These are phyloP conservation scores for Pristis pectinata DNA, from an alignment of 2,797 vertebrate species.

Conservation along the genomic window DNA sequence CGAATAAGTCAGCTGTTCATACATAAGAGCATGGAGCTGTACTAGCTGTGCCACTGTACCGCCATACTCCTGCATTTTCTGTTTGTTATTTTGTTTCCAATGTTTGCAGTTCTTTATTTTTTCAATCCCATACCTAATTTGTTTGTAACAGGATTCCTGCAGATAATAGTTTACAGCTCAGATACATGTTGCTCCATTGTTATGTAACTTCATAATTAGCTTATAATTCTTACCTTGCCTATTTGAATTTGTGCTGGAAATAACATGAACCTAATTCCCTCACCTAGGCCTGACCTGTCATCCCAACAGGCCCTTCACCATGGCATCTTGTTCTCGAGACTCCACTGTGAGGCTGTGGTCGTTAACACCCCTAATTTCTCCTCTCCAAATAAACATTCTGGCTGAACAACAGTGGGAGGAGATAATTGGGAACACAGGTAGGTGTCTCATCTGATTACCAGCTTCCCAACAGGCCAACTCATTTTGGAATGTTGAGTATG, in stretches of 20 bases:
- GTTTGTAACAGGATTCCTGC: not conserved
- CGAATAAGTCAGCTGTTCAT: too few relatives aligned
- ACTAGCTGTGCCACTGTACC: too few relatives aligned
- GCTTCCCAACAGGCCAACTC: not conserved
- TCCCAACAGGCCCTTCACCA: slow-evolving; percentile 82
- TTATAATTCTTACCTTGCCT: too few relatives aligned
- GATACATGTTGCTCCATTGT: not conserved
- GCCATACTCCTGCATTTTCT: too few relatives aligned
- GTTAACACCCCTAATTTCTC: slow-evolving; percentile 73
- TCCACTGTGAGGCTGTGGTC: slow-evolving; percentile 96
- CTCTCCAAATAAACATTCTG: slow-evolving; percentile 78
- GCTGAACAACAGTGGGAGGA: slow-evolving; percentile 82
- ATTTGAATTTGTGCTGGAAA: not conserved
- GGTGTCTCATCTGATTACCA: slow-evolving; percentile 11
- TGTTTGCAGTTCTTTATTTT: too few relatives aligned
- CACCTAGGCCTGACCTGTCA: slow-evolving; percentile 81
- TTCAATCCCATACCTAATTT: not conserved
- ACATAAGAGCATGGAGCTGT: too few relatives aligned
- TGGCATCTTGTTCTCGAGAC: slow-evolving; percentile 95
- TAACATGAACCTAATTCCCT: not conserved
- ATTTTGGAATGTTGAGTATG: not conserved
- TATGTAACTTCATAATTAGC: not conserved
- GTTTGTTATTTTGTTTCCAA: too few relatives aligned
- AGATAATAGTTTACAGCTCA: not conserved
- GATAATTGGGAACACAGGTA: slow-evolving; percentile 83